phyloP scores from a whole-genome alignment of 2,888 invertebrate species.

The Xestia rhomboidea region DNA sequence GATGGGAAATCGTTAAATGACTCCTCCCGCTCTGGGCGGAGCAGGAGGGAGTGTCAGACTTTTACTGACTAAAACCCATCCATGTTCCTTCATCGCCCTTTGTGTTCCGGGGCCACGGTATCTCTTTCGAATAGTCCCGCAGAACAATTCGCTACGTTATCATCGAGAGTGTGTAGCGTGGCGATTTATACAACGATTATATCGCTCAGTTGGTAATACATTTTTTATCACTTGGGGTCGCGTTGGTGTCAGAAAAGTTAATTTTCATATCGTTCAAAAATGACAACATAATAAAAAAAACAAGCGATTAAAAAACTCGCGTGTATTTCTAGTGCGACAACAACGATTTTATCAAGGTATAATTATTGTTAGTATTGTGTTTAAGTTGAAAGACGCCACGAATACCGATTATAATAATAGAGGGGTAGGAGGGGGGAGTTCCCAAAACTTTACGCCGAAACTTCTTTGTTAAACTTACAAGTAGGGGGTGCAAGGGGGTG shows the following conservation, averaged over 20 bases:
- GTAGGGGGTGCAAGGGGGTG: slow-evolving; percentile 40
- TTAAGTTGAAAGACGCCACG: slow-evolving; percentile 61
- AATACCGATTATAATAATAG: slow-evolving; percentile 65
- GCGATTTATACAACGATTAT: no score
- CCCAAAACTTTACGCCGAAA: slow-evolving; percentile 66
- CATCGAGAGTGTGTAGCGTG: background rate
- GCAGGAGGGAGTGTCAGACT: no score
- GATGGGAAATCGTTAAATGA: no score
- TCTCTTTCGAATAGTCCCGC: no score
- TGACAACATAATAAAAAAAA: background rate
- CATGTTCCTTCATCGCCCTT: no score
- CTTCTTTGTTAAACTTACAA: slow-evolving; percentile 69
- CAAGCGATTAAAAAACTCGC: background rate
- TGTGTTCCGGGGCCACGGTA: no score
- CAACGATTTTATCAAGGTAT: slow-evolving; percentile 53
- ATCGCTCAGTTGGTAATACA: background rate
- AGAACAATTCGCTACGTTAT: no score
- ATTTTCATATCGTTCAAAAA: slow-evolving; percentile 9
- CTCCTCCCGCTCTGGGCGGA: no score
- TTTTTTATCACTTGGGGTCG: no score
- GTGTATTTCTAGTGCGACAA: slow-evolving; percentile 9
- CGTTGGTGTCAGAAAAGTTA: background rate
- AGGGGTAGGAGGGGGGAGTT: slow-evolving; percentile 10
- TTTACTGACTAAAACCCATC: no score
- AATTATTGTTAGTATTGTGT: slow-evolving; percentile 63